phyloP scores from a whole-genome alignment of 2,888 invertebrate genomes.

The Carpatolechia fugitivella region DNA sequence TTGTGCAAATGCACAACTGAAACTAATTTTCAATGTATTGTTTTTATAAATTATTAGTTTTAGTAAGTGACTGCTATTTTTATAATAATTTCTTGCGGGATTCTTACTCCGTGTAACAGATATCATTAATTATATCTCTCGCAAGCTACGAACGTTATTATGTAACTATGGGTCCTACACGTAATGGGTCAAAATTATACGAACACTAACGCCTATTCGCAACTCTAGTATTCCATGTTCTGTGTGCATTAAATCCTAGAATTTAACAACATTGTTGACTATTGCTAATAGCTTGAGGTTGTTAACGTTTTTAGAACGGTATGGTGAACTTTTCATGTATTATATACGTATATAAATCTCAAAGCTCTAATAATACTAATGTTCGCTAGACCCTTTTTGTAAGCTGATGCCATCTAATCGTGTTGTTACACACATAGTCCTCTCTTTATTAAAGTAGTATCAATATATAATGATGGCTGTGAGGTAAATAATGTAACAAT shows the following conservation, averaged over 20 bases:
- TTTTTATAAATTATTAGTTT: neutral
- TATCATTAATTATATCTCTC: conserved; percentile 21
- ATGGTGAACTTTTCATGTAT: conserved; percentile 76
- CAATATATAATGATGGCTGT: conserved; percentile 80
- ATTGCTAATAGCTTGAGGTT: conserved; percentile 80
- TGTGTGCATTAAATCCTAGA: conserved; percentile 74
- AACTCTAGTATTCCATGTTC: conserved; percentile 57
- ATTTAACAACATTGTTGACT: conserved; percentile 78
- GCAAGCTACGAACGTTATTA: conserved; percentile 28
- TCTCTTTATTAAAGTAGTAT: conserved; percentile 76
- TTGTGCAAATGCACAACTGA: conserved; percentile 15
- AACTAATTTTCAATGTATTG: neutral
- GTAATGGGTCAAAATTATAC: conserved; percentile 32
- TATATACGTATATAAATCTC: conserved; percentile 52
- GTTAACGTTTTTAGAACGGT: conserved; percentile 77
- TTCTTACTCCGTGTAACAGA: conserved; percentile 6
- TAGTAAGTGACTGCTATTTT: neutral
- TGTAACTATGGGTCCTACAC: neutral
- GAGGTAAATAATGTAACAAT: conserved; percentile 77
- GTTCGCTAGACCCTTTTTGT: conserved; percentile 75
- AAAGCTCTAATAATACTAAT: conserved; percentile 56
- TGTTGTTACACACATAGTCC: conserved; percentile 73
- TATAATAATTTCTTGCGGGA: neutral
- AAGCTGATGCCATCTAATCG: conserved; percentile 73
- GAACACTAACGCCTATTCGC: conserved; percentile 49